Conservation (phyloP, 2,113 vertebrate genomes). For the Furnarius figulus region DNA sequence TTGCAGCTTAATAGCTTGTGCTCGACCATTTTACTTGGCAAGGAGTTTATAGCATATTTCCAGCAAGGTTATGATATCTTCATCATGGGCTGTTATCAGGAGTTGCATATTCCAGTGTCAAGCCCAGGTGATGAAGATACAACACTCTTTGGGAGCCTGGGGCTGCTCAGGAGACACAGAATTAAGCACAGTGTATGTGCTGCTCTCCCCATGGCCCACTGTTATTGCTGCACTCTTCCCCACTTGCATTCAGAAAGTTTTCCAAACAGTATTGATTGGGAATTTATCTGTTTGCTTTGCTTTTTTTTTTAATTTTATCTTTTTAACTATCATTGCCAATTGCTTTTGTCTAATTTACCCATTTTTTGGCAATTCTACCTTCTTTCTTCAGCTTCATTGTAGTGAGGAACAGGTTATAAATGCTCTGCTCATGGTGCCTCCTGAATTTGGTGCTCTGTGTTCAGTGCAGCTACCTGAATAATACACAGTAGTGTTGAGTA, state of each 20-base stretch:
- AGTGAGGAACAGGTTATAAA: background rate
- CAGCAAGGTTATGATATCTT: background rate
- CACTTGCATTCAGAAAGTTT: background rate
- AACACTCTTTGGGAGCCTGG: background rate
- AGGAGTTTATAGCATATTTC: background rate
- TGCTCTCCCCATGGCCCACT: background rate
- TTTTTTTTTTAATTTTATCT: too few relatives aligned
- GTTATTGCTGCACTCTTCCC: background rate
- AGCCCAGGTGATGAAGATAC: rapidly evolving
- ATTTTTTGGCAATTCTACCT: background rate
- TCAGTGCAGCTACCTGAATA: background rate
- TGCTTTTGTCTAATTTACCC: background rate
- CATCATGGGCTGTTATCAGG: background rate
- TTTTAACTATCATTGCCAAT: too few relatives aligned
- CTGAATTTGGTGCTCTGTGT: background rate
- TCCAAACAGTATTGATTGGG: background rate
- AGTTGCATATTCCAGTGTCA: background rate
- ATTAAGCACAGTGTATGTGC: background rate
- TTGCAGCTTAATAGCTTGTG: conserved; percentile 30
- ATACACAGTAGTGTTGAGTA: background rate
- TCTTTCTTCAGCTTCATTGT: background rate
- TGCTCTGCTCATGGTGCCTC: background rate
- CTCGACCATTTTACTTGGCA: conserved; percentile 22
- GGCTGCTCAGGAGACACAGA: background rate
- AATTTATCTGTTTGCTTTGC: background rate